Evolutionary conservation across 2,797 vertebrate genomes (phyloP).

Genomic region (Cryptoprocta ferox): DNA sequence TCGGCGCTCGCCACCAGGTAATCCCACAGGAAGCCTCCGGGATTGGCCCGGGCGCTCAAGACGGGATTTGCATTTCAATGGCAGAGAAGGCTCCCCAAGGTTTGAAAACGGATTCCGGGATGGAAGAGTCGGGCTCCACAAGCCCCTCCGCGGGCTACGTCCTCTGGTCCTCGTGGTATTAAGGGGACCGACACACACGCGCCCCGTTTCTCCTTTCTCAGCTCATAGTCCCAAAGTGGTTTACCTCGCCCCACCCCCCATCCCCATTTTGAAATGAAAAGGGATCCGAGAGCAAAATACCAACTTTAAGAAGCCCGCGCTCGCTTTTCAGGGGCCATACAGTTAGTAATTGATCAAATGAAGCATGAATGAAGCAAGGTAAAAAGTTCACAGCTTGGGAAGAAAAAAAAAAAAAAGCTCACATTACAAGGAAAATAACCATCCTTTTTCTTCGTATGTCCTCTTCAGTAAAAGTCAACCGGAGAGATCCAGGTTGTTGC

Average conservation of each 20-base stretch:
- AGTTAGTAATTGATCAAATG: constrained; percentile 58
- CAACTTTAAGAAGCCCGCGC: background rate
- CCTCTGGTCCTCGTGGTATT: background rate
- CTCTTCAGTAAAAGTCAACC: background rate
- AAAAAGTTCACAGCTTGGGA: constrained; percentile 80
- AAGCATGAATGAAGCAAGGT: constrained; percentile 74
- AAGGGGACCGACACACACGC: background rate
- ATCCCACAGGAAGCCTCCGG: constrained; percentile 74
- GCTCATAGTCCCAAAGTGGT: background rate
- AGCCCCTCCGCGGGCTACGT: background rate
- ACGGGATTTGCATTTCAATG: constrained; percentile 84
- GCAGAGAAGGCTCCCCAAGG: constrained; percentile 57
- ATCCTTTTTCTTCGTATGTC: background rate
- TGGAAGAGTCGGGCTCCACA: background rate
- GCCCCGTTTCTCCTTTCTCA: background rate
- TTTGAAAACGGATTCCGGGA: constrained; percentile 67
- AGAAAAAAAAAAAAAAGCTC: constrained; percentile 59
- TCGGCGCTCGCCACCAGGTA: constrained; percentile 79
- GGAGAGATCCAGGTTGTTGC: background rate
- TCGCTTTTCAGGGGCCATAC: background rate
- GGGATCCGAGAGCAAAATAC: background rate
- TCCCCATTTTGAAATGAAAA: background rate
- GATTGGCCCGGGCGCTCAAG: constrained; percentile 79
- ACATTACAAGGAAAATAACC: constrained; percentile 72
- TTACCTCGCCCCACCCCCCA: background rate